A percentile compares a stretch with the other conserved stretches of the same genome.
Evolutionary conservation across 2,113 vertebrate genomes (phyloP).

Genomic region (Cochlearius cochlearius): DNA sequence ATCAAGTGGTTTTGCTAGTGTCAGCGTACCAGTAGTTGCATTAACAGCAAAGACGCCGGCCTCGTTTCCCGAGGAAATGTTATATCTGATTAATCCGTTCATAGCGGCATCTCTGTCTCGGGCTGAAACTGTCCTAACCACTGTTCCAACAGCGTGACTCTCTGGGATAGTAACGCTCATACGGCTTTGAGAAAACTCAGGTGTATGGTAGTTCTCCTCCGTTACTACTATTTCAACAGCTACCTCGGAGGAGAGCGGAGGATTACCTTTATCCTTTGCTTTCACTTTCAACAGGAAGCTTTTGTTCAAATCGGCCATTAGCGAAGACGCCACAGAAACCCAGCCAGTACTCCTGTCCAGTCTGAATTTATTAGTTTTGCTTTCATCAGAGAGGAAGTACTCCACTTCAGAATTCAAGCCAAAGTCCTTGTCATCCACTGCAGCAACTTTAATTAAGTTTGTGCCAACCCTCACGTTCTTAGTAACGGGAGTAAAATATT

Average conservation of each 20-base stretch:
- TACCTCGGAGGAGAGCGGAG: slow-evolving; percentile 82
- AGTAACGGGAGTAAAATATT: slow-evolving; percentile 92
- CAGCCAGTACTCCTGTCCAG: slow-evolving; percentile 88
- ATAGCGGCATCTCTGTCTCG: slow-evolving; percentile 90
- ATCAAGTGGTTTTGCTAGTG: slow-evolving; percentile 83
- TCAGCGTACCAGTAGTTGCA: slow-evolving; percentile 84
- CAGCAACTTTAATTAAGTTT: slow-evolving; percentile 84
- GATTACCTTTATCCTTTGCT: slow-evolving; percentile 91
- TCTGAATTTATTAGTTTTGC: slow-evolving; percentile 82
- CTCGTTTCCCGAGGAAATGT: slow-evolving; percentile 88
- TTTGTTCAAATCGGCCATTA: slow-evolving; percentile 85
- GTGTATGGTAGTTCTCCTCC: slow-evolving; percentile 94
- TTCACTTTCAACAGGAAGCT: slow-evolving; percentile 82
- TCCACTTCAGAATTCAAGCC: slow-evolving; percentile 93
- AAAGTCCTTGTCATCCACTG: slow-evolving; percentile 91
- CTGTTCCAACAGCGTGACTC: slow-evolving; percentile 82
- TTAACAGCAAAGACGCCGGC: slow-evolving; percentile 86
- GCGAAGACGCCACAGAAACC: slow-evolving; percentile 87
- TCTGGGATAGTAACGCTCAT: slow-evolving; percentile 85
- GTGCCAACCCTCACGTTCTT: slow-evolving; percentile 91
- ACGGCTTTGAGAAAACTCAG: slow-evolving; percentile 92
- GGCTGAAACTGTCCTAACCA: slow-evolving; percentile 86
- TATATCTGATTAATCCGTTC: slow-evolving; percentile 89
- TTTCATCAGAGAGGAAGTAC: slow-evolving; percentile 82
- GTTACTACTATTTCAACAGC: slow-evolving; percentile 86